Conservation (phyloP, 1,140 invertebrate genomes). For the Drosophila pallidifrons region DNA sequence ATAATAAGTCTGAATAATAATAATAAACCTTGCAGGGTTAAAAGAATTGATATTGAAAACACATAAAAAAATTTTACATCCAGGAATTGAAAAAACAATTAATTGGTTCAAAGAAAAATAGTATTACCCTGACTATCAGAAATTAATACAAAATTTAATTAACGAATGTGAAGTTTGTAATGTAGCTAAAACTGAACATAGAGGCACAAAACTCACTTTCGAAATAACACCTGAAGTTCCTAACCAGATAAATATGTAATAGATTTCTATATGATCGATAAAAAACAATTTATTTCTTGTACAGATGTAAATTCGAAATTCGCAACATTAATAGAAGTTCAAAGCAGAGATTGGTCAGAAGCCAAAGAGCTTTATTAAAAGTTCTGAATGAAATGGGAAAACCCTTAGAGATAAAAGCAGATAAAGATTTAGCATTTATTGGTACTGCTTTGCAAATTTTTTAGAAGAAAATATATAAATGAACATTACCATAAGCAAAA, state of each 20-base stretch:
- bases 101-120: not conserved
- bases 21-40: not conserved
- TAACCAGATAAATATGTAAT: constrained; percentile 2
- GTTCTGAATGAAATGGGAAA: too few relatives aligned
- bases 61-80: not conserved
- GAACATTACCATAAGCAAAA: constrained; percentile 6
- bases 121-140: constrained; percentile 6
- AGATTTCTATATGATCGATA: not conserved
- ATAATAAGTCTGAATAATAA: not conserved
- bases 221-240: not conserved
- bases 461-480: constrained; percentile 6
- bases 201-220: not conserved
- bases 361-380: too few relatives aligned
- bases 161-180: constrained; percentile 7
- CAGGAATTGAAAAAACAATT: not conserved
- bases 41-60: not conserved
- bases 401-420: too few relatives aligned
- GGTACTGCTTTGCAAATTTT: not conserved
- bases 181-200: not conserved
- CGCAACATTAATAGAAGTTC: not conserved
- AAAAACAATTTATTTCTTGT: not conserved
- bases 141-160: constrained; percentile 2
- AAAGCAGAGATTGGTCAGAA: too few relatives aligned
- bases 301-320: not conserved
- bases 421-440: not conserved